Percentiles rank a stretch among this genome's conserved stretches.
Conservation (phyloP, 2,888 invertebrate species). For the Pomacea canaliculata region DNA sequence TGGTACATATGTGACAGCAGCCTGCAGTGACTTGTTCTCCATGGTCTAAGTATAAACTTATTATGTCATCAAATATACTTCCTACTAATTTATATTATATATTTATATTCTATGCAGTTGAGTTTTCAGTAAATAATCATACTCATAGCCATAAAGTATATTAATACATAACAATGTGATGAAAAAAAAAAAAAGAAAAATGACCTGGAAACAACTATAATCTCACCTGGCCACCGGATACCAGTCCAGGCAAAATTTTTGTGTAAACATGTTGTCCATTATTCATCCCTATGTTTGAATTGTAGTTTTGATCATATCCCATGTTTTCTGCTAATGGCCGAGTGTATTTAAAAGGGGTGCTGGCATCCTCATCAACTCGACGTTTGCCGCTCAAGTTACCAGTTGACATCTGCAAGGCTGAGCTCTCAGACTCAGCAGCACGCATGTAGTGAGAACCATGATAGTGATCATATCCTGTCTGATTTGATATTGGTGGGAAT, state of each 20-base stretch:
- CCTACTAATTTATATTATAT: no score
- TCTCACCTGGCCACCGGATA: conserved; percentile 23
- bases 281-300: neutral
- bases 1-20: no score
- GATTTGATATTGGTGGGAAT: neutral
- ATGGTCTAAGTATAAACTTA: no score
- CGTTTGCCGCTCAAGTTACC: conserved; percentile 8
- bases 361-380: conserved; percentile 18
- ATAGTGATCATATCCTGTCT: no score
- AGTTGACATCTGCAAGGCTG: neutral
- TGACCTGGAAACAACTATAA: neutral
- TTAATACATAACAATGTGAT: neutral
- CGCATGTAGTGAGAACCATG: neutral
- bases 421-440: neutral
- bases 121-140: neutral
- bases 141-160: neutral
- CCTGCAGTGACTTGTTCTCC: no score
- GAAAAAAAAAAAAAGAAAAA: neutral
- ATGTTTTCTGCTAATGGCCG: conserved; percentile 9
- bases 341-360: conserved; percentile 23
- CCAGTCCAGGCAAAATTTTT: conserved; percentile 1
- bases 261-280: neutral
- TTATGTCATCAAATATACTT: no score
- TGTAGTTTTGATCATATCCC: neutral
- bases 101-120: no score